These are phyloP conservation scores for Listronotus oregonensis DNA, from an alignment of 1,140 invertebrate species.

Conservation along the genomic window DNA sequence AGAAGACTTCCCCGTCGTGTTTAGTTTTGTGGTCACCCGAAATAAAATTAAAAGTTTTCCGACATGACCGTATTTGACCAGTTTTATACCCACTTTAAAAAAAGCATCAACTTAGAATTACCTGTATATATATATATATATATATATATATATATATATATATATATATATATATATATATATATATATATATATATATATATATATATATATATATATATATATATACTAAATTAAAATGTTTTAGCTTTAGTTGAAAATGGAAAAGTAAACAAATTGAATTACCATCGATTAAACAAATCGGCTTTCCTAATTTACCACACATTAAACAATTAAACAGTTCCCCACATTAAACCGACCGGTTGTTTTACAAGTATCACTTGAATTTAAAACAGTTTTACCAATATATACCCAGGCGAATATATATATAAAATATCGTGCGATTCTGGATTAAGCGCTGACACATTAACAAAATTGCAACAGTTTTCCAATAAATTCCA, in stretches of 20 bases:
- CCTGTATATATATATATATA: too few species aligned
- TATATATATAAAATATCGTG: conserved; percentile 8
- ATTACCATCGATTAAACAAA: conserved; percentile 23
- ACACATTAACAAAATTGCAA: conserved; percentile 30
- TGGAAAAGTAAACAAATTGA: conserved; percentile 18
- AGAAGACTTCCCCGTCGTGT: too few species aligned
- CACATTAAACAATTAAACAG: conserved; percentile 25
- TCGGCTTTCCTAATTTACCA: conserved; percentile 21
- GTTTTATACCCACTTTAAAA: too few species aligned
- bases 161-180: too few species aligned
- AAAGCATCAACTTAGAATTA: too few species aligned
- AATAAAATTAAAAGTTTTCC: too few species aligned
- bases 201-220: too few species aligned
- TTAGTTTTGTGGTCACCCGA: too few species aligned
- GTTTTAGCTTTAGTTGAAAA: neutral
- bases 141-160: too few species aligned
- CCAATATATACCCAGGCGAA: neutral
- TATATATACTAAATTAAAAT: too few species aligned
- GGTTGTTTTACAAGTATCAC: conserved; percentile 26
- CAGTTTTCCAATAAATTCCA: conserved; percentile 32
- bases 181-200: too few species aligned
- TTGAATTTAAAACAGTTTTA: conserved; percentile 22
- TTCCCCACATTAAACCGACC: conserved; percentile 10
- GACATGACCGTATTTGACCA: too few species aligned
- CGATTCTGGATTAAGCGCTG: conserved; percentile 12